Conservation (phyloP, 2,797 vertebrate species). For the Echiichthys vipera region DNA sequence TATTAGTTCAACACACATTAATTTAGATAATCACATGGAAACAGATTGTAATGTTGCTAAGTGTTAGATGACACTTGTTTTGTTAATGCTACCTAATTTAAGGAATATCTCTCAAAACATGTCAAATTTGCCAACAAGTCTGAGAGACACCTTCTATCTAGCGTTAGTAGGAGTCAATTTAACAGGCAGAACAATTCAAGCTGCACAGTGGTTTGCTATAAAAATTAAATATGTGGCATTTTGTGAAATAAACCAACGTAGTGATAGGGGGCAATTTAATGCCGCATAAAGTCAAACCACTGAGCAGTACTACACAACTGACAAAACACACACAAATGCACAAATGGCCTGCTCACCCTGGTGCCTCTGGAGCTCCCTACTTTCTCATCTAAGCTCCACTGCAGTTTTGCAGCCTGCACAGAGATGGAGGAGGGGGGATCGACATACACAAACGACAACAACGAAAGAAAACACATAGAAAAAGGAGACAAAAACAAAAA, state of each 20-base stretch:
- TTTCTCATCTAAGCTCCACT: conserved; percentile 89
- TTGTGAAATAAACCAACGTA: conserved; percentile 15
- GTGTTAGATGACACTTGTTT: conserved; percentile 27
- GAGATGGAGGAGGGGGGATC: conserved; percentile 70
- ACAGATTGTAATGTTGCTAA: neutral
- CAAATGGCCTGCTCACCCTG: conserved; percentile 83
- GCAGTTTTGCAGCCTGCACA: conserved; percentile 86
- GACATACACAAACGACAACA: conserved; percentile 67
- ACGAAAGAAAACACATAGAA: conserved; percentile 47
- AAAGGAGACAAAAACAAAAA: conserved; percentile 67
- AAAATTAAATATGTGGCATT: conserved; percentile 34
- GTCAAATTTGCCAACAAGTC: conserved; percentile 16
- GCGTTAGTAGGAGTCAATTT: conserved; percentile 53
- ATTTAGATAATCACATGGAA: conserved; percentile 5
- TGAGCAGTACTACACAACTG: conserved; percentile 53
- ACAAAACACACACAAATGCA: conserved; percentile 60
- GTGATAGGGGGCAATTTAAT: conserved; percentile 36
- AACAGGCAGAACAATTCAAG: conserved; percentile 26
- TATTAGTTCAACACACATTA: conserved; percentile 17
- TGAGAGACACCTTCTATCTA: conserved; percentile 48
- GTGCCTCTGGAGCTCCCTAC: conserved; percentile 84
- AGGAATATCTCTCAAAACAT: conserved; percentile 41
- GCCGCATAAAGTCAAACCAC: conserved; percentile 60
- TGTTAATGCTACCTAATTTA: conserved; percentile 48
- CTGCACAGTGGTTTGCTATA: conserved; percentile 60